Base-by-base conservation (phyloP, 2,888 invertebrate genomes). In the Cinara cedri region DNA sequence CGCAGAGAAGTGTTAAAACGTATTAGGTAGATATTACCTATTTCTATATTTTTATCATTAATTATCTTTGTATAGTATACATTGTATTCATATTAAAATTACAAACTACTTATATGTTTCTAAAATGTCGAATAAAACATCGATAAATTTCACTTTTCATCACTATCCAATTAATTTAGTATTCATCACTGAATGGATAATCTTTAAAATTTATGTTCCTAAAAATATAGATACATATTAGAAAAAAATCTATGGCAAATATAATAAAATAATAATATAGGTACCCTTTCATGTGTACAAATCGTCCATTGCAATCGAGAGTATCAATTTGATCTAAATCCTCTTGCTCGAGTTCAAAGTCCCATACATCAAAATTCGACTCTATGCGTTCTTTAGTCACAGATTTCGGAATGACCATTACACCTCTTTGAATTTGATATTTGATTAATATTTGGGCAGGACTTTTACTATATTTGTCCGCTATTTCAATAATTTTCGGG, bases 381-480 rank as follows among this genome's bases (percentile, higher is more conserved):
- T 82, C 65, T n/a, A 84, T 83, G 26, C 83, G 81, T 34, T 66
- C 80, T 62, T 82, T 81, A 19, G 81, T 83, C 16, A 82, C 82
- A 75, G 83, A 83, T 81, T 84, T 84, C 1, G 84, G 83, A 63
- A 84, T 83, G 3, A 82, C 82, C 21, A 83, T 82, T 44, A 82
- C 54, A 24, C 83, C 83, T 62, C 82, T 81, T 80, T 84, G 82
- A 19, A 83, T 82, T 83, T 83, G 74, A 34, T 81, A 82, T 86
- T 90, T 89, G 70, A 93, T 88, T 0, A 92, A 86, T 26, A 93
- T 87, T 85, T 93, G 93, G 0, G 92, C 92, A 1, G 90, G 87
- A 9, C 89, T 89, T 85, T 92, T 93, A 0, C 88, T 87, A 81
- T 91, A 88, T 81, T 91, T 90, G 1, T 88, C 86, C 3, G 89